A percentile compares a stretch with the other conserved stretches of the same genome.
phyloP scores from a whole-genome alignment of 1,140 invertebrate genomes.

The Hycleus cichorii region DNA sequence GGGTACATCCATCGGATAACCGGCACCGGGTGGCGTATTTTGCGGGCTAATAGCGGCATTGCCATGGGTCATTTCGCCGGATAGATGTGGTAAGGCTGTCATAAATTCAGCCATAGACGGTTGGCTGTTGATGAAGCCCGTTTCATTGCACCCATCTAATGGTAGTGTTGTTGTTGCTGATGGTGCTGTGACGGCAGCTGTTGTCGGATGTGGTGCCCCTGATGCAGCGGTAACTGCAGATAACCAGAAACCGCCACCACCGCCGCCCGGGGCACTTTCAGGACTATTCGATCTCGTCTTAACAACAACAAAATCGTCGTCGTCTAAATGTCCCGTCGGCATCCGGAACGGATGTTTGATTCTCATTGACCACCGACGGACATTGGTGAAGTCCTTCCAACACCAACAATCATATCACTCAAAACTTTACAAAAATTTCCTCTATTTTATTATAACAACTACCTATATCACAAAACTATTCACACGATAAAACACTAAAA shows the following conservation, averaged over 20 bases:
- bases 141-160: slow-evolving; percentile 54
- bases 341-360: slow-evolving; percentile 37
- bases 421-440: not conserved
- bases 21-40: slow-evolving; percentile 45
- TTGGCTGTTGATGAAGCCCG: slow-evolving; percentile 86
- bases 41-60: slow-evolving; percentile 45
- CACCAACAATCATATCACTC: not conserved
- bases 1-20: slow-evolving; percentile 53
- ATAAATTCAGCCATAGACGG: slow-evolving; percentile 91
- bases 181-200: slow-evolving; percentile 8
- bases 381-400: slow-evolving; percentile 3
- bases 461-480: too few relatives aligned
- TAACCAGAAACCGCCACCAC: slow-evolving; percentile 40
- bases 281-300: slow-evolving; percentile 42
- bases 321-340: slow-evolving; percentile 41
- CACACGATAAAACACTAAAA: too few relatives aligned
- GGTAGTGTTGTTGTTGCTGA: slow-evolving; percentile 11
- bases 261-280: slow-evolving; percentile 30
- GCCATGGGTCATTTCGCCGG: slow-evolving; percentile 45
- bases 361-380: slow-evolving; percentile 30
- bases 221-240: slow-evolving; percentile 32
- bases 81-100: slow-evolving; percentile 68
- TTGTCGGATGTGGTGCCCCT: slow-evolving; percentile 19
- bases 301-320: slow-evolving; percentile 40
- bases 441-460: not conserved